Evolutionary conservation across 1,140 invertebrate species (phyloP), one percentile per base, ranked within the genome.

Genomic region (Meteorus sp.): DNA sequence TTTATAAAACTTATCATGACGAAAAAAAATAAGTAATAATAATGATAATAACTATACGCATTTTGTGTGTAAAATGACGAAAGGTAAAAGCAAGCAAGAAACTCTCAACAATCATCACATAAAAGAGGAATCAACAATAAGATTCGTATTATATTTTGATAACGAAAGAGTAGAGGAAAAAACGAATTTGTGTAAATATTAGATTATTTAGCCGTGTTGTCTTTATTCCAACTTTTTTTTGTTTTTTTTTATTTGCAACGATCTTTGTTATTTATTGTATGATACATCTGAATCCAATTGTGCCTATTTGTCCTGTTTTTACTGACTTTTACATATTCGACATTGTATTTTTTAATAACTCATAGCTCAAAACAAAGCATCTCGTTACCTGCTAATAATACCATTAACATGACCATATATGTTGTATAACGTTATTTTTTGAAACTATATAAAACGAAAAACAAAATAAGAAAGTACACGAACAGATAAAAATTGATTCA

Each of bases 121-220:
- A n/a, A n/a, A n/a, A n/a, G n/a, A n/a, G n/a, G n/a, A n/a, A n/a
- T 70, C 69, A 73, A 74, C 67, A 66, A 68, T 62, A 66, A 67
- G 66, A 69, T 61, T 62, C 72, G 68, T 71, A 72, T 68, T 77
- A 77, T 79, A 59, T 59, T 59, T 59, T 52, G 37, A 58, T 58
- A 58, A 52, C 59, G 48, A 31, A 59, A 50, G 47, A 25, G 25
- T 23, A 58, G 48, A 35, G 54, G 33, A 35, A 48, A 58, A 62
- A 44, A 62, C 15, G 27, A 62, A 73, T 70, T 79, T 73, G 73
- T 80, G 78, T 80, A 80, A 79, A 80, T 80, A 79, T 65, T 80
- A 79, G 76, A 68, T 75, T n/a, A 77, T 68, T 74, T 59, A 75
- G 70, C 69, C 68, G 70, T 65, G 63, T 71, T 77, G 67, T 69